Base-by-base conservation (phyloP, 1,140 invertebrate species). In the Cephus cinctus region DNA sequence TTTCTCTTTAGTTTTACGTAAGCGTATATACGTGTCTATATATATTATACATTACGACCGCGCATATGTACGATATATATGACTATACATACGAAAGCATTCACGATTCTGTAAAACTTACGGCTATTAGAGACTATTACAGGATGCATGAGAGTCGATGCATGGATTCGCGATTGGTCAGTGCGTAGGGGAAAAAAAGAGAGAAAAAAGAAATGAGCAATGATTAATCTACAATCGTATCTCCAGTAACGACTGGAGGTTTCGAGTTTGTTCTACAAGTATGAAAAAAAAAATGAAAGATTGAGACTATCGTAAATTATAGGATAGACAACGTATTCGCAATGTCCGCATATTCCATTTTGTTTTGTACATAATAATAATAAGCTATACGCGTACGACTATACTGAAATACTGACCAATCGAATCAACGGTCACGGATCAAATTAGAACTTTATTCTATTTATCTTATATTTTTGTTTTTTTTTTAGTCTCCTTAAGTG, bases 91-190 rank as follows among this genome's bases (percentile, higher is more conserved):
- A 31, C 47, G 39, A 56, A 56, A 45, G 31, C 41, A n/a, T n/a
- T 20, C 5, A 32, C 23, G 6, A 18, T 35, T 54, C n/a, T 61
- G 54, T 50, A 60, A 61, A 61, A 60, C 57, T 61, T 61, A 60
- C 14, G 36, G 4, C 30, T 52, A 53, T 27, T 27, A 6, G 25
- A 8, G 25, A n/a, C 25, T n/a, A 27, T n/a, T n/a, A 27, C n/a
- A 27, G 6, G n/a, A 27, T 8, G 25, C 6, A 27, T n/a, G 25
- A 27, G 25, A 27, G 6, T 27, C 25, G 25, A 27, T 8, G n/a
- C 6, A 27, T 27, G 6, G 25, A 8, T 6, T 6, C 25, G 25
- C 25, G 25, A 27, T 27, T 8, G n/a, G 25, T 27, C 25, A 8
- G 6, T 8, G 25, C 25, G 6, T 27, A 27, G 25, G n/a, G 25